Conservation (phyloP, 2,797 vertebrate species). For the Arrhamphus sclerolepis region DNA sequence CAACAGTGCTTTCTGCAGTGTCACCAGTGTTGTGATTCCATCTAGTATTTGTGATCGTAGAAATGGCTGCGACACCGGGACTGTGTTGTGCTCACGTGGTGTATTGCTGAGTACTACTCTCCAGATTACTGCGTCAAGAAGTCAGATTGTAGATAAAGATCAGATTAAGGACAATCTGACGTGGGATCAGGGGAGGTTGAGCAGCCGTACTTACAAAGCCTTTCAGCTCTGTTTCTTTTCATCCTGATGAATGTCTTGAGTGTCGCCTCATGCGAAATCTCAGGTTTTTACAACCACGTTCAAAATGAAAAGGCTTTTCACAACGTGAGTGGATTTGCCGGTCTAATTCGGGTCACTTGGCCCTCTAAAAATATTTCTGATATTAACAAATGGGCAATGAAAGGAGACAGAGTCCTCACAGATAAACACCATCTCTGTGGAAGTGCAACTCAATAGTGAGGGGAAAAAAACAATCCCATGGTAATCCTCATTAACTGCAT, state of each 20-base stretch:
- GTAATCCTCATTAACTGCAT: slow-evolving; percentile 36
- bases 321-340: not conserved
- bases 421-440: slow-evolving; percentile 7
- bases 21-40: not conserved
- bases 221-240: slow-evolving; percentile 27
- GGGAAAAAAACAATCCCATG: slow-evolving; percentile 23
- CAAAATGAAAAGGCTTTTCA: not conserved
- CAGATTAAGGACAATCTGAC: slow-evolving; percentile 74
- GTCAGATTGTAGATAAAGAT: slow-evolving; percentile 62
- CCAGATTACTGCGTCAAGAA: slow-evolving; percentile 58
- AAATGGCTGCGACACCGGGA: slow-evolving; percentile 3
- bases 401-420: not conserved
- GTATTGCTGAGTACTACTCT: slow-evolving; percentile 26
- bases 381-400: slow-evolving; percentile 1
- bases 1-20: not conserved
- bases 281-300: too few relatives aligned
- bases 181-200: slow-evolving; percentile 47
- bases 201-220: slow-evolving; percentile 37
- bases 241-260: not conserved
- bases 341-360: not conserved
- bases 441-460: slow-evolving; percentile 17
- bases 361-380: slow-evolving; percentile 25
- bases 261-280: too few relatives aligned
- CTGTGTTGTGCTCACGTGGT: not conserved
- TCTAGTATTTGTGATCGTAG: not conserved